Percentiles rank a stretch among this genome's conserved stretches.
Evolutionary conservation across 2,113 vertebrate genomes (phyloP).

Genomic region (Actenoides hombroni): DNA sequence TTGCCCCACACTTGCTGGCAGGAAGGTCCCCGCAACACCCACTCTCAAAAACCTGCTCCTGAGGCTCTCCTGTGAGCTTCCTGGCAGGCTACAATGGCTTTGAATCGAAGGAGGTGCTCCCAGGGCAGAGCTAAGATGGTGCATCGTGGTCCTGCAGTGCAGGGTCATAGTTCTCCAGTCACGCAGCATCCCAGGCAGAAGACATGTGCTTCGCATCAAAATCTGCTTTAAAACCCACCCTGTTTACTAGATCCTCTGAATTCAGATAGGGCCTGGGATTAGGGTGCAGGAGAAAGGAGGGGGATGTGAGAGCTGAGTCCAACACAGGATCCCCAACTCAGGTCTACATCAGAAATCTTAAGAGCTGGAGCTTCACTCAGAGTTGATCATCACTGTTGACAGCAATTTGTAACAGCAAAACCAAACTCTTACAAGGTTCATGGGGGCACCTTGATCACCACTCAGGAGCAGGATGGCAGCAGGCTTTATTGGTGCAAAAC

Average conservation of each 20-base stretch:
- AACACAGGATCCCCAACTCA: fast-evolving
- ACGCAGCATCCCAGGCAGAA: background rate
- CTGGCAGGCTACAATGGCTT: background rate
- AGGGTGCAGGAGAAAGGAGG: background rate
- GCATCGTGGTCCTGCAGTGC: fast-evolving
- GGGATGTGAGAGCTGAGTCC: background rate
- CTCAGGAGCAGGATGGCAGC: background rate
- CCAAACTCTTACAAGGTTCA: background rate
- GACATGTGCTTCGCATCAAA: background rate
- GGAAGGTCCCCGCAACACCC: background rate
- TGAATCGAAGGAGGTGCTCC: background rate
- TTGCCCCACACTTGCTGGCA: conserved; percentile 43
- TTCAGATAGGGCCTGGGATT: background rate
- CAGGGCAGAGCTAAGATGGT: background rate
- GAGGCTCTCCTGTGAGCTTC: background rate
- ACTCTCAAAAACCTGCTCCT: background rate
- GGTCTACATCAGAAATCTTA: background rate
- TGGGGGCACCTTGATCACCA: fast-evolving
- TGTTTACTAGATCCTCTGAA: background rate
- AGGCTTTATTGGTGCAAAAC: background rate
- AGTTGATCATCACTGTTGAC: background rate
- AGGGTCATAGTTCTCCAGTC: background rate
- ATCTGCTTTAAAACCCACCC: background rate
- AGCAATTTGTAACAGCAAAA: background rate
- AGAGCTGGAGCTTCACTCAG: background rate